phyloP scores from a whole-genome alignment of 2,888 invertebrate genomes.

The Lathronympha strigana region DNA sequence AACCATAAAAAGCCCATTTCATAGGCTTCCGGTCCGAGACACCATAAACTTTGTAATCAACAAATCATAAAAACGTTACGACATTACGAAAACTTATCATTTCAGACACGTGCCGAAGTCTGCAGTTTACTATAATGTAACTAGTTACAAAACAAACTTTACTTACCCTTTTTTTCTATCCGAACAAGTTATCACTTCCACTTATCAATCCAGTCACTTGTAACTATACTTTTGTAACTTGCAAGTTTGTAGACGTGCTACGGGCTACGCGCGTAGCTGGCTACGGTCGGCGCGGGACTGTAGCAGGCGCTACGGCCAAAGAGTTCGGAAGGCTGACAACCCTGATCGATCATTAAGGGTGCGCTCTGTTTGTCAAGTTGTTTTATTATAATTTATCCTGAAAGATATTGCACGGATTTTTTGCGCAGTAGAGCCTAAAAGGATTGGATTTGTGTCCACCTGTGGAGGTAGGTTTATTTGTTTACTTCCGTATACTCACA shows the following conservation, averaged over 20 bases:
- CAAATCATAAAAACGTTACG: conserved; percentile 26
- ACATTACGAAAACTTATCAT: conserved; percentile 23
- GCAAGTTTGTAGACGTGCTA: conserved; percentile 24
- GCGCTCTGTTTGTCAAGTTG: conserved; percentile 37
- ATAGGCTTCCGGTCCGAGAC: not conserved
- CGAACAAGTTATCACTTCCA: conserved; percentile 32
- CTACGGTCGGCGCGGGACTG: conserved; percentile 38
- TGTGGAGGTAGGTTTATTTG: not conserved
- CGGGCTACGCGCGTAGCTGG: conserved; percentile 38
- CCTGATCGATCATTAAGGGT: conserved; percentile 42
- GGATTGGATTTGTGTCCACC: conserved; percentile 22
- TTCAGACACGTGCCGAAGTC: conserved; percentile 23
- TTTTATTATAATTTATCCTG: conserved; percentile 33
- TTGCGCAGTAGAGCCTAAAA: conserved; percentile 34
- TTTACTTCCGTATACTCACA: too few species aligned
- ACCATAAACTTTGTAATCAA: conserved; percentile 15
- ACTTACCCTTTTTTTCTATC: conserved; percentile 34
- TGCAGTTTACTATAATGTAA: conserved; percentile 8
- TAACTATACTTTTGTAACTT: conserved; percentile 19
- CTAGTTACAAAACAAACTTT: conserved; percentile 22
- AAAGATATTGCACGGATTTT: conserved; percentile 32
- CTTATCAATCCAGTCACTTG: conserved; percentile 25
- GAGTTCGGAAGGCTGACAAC: conserved; percentile 26
- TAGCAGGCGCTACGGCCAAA: conserved; percentile 32
- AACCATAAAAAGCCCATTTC: not conserved